Evolutionary conservation across 2,113 vertebrate species (phyloP).

Genomic region (Tychaedon coryphoeus): DNA sequence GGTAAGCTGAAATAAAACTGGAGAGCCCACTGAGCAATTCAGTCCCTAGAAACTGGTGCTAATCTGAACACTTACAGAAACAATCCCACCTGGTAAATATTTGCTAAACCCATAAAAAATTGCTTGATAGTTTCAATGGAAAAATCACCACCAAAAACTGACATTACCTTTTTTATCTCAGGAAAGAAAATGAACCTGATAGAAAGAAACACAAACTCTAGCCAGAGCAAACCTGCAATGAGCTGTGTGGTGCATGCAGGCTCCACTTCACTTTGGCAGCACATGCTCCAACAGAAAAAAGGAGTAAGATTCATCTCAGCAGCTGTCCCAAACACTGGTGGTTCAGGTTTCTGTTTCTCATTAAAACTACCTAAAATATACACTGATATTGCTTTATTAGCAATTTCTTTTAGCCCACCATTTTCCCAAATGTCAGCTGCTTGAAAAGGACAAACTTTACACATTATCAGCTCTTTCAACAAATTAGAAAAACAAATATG

Average conservation of each 20-base stretch:
- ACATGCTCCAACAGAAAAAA: neutral
- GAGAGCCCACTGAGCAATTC: neutral
- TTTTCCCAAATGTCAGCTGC: slow-evolving; percentile 55
- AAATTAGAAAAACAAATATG: slow-evolving; percentile 63
- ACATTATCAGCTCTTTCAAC: slow-evolving; percentile 13
- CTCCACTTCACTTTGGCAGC: neutral
- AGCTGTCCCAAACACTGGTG: neutral
- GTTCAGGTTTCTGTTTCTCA: neutral
- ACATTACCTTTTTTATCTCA: neutral
- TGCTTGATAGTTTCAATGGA: neutral
- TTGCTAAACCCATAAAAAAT: rapidly evolving
- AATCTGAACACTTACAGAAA: neutral
- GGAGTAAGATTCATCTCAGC: neutral
- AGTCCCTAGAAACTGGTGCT: neutral
- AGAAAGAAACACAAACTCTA: neutral
- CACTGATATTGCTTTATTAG: neutral
- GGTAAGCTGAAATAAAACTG: neutral
- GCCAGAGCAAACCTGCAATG: neutral
- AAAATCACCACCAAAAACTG: neutral
- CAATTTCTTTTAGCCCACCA: neutral
- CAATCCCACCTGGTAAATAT: neutral
- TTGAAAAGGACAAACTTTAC: slow-evolving; percentile 40
- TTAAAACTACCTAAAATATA: slow-evolving; percentile 35
- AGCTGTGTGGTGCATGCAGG: neutral
- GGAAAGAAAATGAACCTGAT: neutral